Evolutionary conservation across 2,113 vertebrate genomes (phyloP), one percentile per base, ranked within the genome.

Genomic region (Oncorhynchus keta): DNA sequence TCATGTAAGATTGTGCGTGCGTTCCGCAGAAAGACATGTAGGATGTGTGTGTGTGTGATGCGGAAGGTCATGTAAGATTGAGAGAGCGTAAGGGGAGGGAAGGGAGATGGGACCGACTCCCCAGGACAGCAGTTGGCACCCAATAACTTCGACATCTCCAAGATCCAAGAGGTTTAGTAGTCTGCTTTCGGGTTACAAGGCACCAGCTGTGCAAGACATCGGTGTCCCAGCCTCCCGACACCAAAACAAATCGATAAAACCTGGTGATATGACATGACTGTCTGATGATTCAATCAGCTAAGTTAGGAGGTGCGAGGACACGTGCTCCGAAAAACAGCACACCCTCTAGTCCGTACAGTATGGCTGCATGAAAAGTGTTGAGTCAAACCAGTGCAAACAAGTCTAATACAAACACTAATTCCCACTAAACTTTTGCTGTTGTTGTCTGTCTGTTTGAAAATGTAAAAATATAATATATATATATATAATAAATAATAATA

Each of bases 161-260:
- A 22, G 20, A 24, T 49, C n/a, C 26, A 12, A 45, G 39, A 45
- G 39, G 2, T 20, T 4, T 57, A 6, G 55, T 74, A 39, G 24
- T 2, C 64, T 69, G 64, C 65, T 81, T 73, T 82, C 79, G 62
- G 35, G 39, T 76, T 72, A 75, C 72, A 77, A 49, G 64, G 69
- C 73, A 76, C 73, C 79, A 85, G 64, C 77, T 85, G 79, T 30
- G 73, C 61, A 70, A 81, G 68, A 76, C 59, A 67, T 80, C n/a
- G 26, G 16, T 65, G 59, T 70, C 30, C 16, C 49, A 57, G 55
- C 76, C 70, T 80, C 75, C 39, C 55, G 4, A 18, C 55, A 57
- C 55, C 55, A 57, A 75, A 70, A 80, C 72, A 72, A 64, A 26
- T 66, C 66, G 22, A 59, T 49, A 51, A 35, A 73, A 55, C 13